Conservation (phyloP, 1,140 invertebrate genomes). For the Listronotus bonariensis region DNA sequence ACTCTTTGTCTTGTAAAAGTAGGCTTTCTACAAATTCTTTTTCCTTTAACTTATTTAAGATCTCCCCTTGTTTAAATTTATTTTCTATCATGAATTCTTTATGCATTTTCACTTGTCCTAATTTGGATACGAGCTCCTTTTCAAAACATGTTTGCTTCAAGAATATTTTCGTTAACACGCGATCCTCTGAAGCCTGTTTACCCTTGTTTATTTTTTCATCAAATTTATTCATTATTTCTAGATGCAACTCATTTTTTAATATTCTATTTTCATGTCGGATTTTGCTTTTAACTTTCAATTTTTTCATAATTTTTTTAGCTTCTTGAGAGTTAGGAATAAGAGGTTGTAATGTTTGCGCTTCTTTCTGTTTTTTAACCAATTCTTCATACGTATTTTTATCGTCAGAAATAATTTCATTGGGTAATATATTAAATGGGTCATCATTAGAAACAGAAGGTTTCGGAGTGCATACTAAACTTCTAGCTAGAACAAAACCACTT, state of each 20-base stretch:
- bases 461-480: neutral
- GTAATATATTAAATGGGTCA: neutral
- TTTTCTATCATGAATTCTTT: slow-evolving; percentile 60
- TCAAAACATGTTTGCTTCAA: slow-evolving; percentile 66
- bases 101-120: slow-evolving; percentile 63
- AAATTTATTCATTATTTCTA: slow-evolving; percentile 48
- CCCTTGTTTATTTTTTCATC: slow-evolving; percentile 44
- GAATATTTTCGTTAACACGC: slow-evolving; percentile 58
- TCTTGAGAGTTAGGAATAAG: slow-evolving; percentile 35
- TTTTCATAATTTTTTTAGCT: slow-evolving; percentile 45
- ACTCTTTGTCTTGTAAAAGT: slow-evolving; percentile 57
- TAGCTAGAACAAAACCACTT: slow-evolving; percentile 9
- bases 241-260: slow-evolving; percentile 50
- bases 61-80: slow-evolving; percentile 57
- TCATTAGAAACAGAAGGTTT: neutral
- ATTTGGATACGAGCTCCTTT: slow-evolving; percentile 65
- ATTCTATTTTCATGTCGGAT: slow-evolving; percentile 36
- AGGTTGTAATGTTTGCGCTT: slow-evolving; percentile 18
- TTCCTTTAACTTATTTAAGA: slow-evolving; percentile 57
- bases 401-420: neutral
- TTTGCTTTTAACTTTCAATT: slow-evolving; percentile 47
- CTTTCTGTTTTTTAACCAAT: slow-evolving; percentile 34
- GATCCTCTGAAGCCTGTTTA: slow-evolving; percentile 53
- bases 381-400: slow-evolving; percentile 36
- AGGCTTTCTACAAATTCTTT: slow-evolving; percentile 57